Evolutionary conservation across 2,797 vertebrate genomes (phyloP).

Genomic region (Natrix natrix): DNA sequence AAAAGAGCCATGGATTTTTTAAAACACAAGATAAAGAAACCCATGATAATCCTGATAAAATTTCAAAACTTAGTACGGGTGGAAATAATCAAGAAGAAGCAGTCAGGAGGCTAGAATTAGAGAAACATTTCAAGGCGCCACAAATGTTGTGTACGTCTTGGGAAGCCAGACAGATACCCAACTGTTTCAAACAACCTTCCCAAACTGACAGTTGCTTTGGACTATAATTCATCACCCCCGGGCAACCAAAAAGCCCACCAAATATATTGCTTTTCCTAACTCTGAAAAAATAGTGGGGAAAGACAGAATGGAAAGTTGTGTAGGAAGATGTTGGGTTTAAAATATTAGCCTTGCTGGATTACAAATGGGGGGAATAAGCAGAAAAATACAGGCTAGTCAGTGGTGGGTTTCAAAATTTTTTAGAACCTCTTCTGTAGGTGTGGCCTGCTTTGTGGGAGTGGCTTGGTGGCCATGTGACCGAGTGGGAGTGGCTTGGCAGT

Average conservation of each 20-base stretch:
- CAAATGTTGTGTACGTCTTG: background rate
- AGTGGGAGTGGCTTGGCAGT: no score
- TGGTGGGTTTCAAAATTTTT: no score
- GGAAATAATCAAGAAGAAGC: background rate
- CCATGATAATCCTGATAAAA: background rate
- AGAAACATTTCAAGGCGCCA: background rate
- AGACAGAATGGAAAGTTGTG: background rate
- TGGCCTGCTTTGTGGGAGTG: no score
- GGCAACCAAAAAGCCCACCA: background rate
- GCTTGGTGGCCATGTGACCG: no score
- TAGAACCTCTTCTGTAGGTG: no score
- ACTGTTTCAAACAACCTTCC: background rate
- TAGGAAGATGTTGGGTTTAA: background rate
- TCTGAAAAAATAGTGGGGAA: background rate
- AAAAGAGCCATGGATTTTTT: background rate
- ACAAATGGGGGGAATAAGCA: background rate
- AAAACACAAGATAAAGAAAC: background rate
- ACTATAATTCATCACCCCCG: background rate
- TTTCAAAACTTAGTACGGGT: background rate
- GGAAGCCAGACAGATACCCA: background rate
- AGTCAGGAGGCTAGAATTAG: background rate
- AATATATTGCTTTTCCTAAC: background rate
- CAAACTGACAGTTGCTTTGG: background rate
- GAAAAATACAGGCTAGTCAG: background rate
- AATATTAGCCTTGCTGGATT: background rate